Conservation (phyloP, 2,888 invertebrate species). For the Rambutsinella grinnellia region DNA sequence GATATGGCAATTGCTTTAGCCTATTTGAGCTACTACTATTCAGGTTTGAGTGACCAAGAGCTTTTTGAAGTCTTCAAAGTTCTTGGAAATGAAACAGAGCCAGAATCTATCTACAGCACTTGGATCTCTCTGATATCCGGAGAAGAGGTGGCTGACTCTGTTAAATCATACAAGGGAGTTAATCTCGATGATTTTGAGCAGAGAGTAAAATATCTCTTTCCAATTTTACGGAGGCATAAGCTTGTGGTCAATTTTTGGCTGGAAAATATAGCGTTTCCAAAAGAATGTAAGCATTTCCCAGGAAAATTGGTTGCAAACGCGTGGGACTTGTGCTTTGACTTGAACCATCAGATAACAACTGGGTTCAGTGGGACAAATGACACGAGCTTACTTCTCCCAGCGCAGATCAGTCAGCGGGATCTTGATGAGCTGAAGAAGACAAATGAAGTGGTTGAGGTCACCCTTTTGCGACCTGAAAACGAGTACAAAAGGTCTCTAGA, state of each 20-base stretch:
- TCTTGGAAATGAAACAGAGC: background rate
- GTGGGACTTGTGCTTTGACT: conserved; percentile 44
- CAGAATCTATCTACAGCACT: conserved; percentile 5
- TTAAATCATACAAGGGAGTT: conserved; percentile 31
- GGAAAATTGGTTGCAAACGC: conserved; percentile 39
- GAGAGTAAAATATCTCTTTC: conserved; percentile 14
- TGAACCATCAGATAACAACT: conserved; percentile 14
- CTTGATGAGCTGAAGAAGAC: conserved; percentile 42
- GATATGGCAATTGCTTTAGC: conserved; percentile 55
- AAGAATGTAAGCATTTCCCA: conserved; percentile 45
- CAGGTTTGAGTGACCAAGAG: conserved; percentile 50
- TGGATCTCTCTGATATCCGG: conserved; percentile 25
- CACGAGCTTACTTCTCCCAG: conserved; percentile 39
- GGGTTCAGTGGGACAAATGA: conserved; percentile 64
- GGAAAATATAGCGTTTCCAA: conserved; percentile 18
- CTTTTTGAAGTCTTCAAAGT: conserved; percentile 30
- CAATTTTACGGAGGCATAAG: conserved; percentile 7
- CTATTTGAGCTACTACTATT: no score
- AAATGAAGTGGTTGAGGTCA: conserved; percentile 37
- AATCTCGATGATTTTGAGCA: conserved; percentile 37
- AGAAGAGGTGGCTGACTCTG: conserved; percentile 8
- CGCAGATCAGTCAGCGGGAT: conserved; percentile 41
- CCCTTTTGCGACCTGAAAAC: conserved; percentile 27
- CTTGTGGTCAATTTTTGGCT: conserved; percentile 28
- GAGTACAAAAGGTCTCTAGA: conserved; percentile 1